A percentile compares a stretch with the other conserved stretches of the same genome.
Conservation (phyloP, 2,888 invertebrate species). For the Papilio protenor region DNA sequence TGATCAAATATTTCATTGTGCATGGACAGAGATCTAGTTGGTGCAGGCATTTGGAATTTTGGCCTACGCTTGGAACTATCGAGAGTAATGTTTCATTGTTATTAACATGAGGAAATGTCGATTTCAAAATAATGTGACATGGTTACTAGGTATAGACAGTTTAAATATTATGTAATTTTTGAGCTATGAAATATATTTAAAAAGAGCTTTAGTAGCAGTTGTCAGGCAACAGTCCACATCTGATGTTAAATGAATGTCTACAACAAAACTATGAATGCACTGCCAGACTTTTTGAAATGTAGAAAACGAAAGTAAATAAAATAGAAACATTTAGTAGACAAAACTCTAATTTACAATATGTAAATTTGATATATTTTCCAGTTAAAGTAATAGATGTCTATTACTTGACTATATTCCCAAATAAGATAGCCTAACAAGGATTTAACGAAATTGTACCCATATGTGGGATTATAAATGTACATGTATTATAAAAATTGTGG, state of each 20-base stretch:
- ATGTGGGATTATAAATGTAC: neutral
- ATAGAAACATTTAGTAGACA: neutral
- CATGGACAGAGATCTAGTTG: neutral
- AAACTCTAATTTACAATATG: neutral
- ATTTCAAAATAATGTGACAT: neutral
- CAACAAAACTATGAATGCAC: neutral
- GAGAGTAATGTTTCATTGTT: neutral
- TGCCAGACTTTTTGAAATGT: neutral
- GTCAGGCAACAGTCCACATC: neutral
- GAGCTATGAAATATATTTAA: neutral
- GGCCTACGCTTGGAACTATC: neutral
- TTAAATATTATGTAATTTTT: neutral
- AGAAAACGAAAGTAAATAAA: neutral
- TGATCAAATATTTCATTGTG: neutral
- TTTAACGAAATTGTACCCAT: neutral
- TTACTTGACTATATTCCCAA: neutral
- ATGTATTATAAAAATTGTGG: neutral
- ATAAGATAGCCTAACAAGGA: neutral
- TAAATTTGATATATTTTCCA: neutral
- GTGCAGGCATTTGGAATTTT: neutral
- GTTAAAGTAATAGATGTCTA: neutral
- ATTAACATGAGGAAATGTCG: neutral
- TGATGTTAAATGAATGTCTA: neutral
- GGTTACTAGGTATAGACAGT: neutral
- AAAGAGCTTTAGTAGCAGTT: neutral